Base-by-base conservation (phyloP, 92 coral and sea anemone species). In the Hydrozoanthus gracilis region DNA sequence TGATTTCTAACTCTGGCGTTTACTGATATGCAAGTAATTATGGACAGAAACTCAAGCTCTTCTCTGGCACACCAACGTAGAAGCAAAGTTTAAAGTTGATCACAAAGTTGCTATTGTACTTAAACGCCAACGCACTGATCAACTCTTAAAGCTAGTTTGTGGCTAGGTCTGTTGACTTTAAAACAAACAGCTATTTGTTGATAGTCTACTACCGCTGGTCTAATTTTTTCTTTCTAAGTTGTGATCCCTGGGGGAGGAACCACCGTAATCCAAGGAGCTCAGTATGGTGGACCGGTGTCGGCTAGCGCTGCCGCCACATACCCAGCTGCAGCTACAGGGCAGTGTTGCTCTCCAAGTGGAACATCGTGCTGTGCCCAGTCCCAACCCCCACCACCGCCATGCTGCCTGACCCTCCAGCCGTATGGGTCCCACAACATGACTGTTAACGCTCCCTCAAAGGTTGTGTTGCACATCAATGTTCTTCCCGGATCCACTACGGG, bases 401-500 rank as follows among this genome's bases (percentile, higher is more conserved):
- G 84, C 6, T 79, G 84, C 15, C 54, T 79, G 47, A 79, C 84
- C 56, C 84, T 79, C 49, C 84, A 79, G 51, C 84, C 84, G 56
- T 64, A 64, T 79, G 84, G 84, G 48, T 79, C 84, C 6, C 73
- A 62, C 61, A 79, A 64, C 61, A 64, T 79, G 84, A 64, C 74
- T 46, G 84, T 79, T 79, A 79, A 79, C 47, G 84, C 84, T 9
- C 84, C 84, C 47, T 79, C 84, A 73, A 79, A 79, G 73, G 84
- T 79, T 64, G 60, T 79, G 17, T 4, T 79, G 27, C 84, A 79
- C 58, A 65, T 79, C 20, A 79, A 79, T 79, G 84, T 79, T 45
- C 84, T 79, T 79, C 84, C 84, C 8, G 84, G 60, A 0, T 14
- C 84, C 47, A 46, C 84, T 35, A 79, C 73, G n/a, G 84, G 84